These are phyloP conservation scores for Punctoribates punctum DNA, from an alignment of 2,888 invertebrate genomes.

Conservation along the genomic window DNA sequence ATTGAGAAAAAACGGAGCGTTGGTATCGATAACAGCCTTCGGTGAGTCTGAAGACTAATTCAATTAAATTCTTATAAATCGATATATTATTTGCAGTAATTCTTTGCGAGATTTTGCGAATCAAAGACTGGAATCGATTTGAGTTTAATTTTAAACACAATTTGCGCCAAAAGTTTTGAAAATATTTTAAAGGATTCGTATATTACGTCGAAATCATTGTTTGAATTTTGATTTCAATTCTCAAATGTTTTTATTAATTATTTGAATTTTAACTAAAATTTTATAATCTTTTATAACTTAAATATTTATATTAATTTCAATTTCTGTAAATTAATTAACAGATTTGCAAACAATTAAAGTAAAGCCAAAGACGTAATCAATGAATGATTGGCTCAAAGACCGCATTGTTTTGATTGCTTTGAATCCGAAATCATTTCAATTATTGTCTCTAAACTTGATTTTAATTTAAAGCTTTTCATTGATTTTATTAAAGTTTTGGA, in stretches of 20 bases:
- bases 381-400: neutral
- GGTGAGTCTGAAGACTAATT: neutral
- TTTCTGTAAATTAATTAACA: neutral
- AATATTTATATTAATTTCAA: no score
- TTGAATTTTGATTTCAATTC: neutral
- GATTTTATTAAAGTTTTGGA: neutral
- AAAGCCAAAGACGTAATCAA: neutral
- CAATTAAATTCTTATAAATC: neutral
- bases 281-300: no score
- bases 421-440: no score
- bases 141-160: neutral
- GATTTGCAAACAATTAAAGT: neutral
- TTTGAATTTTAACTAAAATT: no score
- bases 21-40: neutral
- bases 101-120: neutral
- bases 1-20: neutral
- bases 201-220: neutral
- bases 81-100: neutral
- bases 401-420: slow-evolving; percentile 13
- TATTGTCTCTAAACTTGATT: neutral
- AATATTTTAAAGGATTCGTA: neutral
- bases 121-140: neutral
- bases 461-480: neutral
- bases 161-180: slow-evolving; percentile 11
- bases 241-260: neutral